phyloP scores from a whole-genome alignment of 30 jellyfish, hydroid and myxozoan genomes.

The Aurelia aurita complex sp. Pacific region DNA sequence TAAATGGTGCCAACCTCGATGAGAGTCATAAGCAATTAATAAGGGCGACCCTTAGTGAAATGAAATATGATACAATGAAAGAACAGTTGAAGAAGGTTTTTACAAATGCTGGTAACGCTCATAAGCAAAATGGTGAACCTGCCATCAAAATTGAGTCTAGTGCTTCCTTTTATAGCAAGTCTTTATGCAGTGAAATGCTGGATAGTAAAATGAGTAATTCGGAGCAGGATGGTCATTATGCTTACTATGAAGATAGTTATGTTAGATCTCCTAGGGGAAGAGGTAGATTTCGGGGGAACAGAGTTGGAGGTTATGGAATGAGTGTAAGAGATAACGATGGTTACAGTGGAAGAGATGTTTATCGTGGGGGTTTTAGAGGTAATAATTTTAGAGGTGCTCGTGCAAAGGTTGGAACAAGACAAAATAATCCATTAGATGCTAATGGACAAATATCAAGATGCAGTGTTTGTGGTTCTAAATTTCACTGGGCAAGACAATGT shows the following conservation, averaged over 20 bases:
- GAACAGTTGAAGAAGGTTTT: constrained; percentile 52
- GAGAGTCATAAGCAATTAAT: constrained; percentile 26
- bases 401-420: not conserved
- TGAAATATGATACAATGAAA: constrained; percentile 38
- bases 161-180: constrained; percentile 3
- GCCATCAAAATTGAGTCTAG: not conserved
- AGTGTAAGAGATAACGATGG: no score
- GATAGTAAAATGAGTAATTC: not conserved
- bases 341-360: no score
- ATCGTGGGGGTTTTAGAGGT: no score
- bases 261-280: not conserved
- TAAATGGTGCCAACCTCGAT: not conserved
- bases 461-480: constrained; percentile 40
- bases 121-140: not conserved
- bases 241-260: not conserved
- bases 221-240: not conserved
- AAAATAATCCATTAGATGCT: constrained; percentile 34
- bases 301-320: constrained; percentile 10
- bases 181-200: not conserved
- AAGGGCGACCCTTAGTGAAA: constrained; percentile 40
- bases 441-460: constrained; percentile 49
- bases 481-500: constrained; percentile 59
- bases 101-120: constrained; percentile 16
- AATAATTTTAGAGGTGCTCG: not conserved
- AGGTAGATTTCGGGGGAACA: not conserved